phyloP scores from a whole-genome alignment of 2,113 vertebrate species.

The Rousettus leschenaultii region DNA sequence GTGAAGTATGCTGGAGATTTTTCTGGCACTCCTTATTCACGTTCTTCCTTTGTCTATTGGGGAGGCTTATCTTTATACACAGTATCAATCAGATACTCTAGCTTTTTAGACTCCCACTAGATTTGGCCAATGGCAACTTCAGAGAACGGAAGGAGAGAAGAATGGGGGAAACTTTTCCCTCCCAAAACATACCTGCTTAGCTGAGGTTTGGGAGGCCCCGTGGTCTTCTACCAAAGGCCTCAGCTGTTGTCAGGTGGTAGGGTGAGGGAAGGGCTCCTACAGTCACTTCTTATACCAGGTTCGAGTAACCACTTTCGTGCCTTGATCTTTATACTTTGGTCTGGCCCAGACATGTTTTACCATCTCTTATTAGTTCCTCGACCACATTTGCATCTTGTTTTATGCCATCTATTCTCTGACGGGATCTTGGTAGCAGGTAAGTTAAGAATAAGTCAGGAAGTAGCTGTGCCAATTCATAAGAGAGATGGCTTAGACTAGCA shows the following conservation, averaged over 20 bases:
- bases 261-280: fast-evolving
- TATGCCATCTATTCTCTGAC: not conserved
- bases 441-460: not conserved
- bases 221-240: not conserved
- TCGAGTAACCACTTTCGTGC: not conserved
- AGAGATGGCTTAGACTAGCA: not conserved
- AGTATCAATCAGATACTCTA: not conserved
- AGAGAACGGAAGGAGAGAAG: not conserved
- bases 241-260: fast-evolving
- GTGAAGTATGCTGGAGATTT: not conserved
- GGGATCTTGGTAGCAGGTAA: not conserved
- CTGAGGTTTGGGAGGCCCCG: not conserved
- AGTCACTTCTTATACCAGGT: not conserved
- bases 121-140: not conserved
- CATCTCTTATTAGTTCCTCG: not conserved
- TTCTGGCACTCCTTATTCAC: not conserved
- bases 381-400: not conserved
- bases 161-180: not conserved
- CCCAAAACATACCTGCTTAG: not conserved
- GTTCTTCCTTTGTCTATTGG: not conserved
- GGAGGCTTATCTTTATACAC: not conserved
- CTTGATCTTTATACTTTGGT: not conserved
- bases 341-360: not conserved
- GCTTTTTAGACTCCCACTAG: not conserved
- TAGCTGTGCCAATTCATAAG: not conserved